Evolutionary conservation across 2,113 vertebrate species (phyloP).

Genomic region (Platysternon megacephalum): DNA sequence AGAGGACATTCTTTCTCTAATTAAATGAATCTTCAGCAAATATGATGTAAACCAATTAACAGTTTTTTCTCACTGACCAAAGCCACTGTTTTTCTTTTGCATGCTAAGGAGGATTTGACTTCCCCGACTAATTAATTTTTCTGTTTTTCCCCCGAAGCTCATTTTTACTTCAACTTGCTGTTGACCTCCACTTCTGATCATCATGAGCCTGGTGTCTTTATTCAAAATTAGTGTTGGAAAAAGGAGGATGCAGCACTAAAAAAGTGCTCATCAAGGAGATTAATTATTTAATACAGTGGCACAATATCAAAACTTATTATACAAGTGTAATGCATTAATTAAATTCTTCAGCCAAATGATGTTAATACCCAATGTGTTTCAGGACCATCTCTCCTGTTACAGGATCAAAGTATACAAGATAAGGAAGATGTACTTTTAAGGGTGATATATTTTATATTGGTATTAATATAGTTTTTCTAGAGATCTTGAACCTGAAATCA

Average conservation of each 20-base stretch:
- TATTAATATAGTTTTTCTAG: neutral
- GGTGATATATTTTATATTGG: neutral
- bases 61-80: constrained; percentile 32
- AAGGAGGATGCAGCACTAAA: neutral
- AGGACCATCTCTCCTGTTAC: neutral
- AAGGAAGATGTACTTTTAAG: neutral
- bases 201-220: neutral
- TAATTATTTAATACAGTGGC: constrained; percentile 40
- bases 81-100: neutral
- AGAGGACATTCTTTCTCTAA: constrained; percentile 25
- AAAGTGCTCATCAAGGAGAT: constrained; percentile 26
- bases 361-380: neutral
- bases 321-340: constrained; percentile 24
- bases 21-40: constrained; percentile 45
- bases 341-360: constrained; percentile 13
- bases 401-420: neutral
- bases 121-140: constrained; percentile 63
- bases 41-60: constrained; percentile 45
- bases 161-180: constrained; percentile 39
- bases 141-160: constrained; percentile 23
- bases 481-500: neutral
- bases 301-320: constrained; percentile 16
- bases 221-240: constrained; percentile 25
- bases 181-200: constrained; percentile 51
- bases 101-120: constrained; percentile 38